phyloP scores from a whole-genome alignment of 1,140 invertebrate species.

The Eciton burchellii region DNA sequence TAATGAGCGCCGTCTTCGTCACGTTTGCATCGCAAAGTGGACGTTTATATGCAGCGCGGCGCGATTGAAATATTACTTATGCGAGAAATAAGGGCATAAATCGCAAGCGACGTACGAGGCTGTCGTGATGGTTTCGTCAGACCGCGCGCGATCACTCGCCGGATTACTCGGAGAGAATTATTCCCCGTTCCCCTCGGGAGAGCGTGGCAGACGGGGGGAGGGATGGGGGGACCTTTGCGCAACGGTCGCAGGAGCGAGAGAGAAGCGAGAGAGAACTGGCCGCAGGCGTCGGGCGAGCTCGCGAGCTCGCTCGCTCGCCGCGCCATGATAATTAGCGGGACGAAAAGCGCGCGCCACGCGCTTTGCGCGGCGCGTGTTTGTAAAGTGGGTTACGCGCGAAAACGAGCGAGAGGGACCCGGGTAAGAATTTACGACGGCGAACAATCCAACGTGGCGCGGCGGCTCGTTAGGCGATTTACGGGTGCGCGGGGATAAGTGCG shows the following conservation, averaged over 20 bases:
- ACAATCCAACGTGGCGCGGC: constrained; percentile 37
- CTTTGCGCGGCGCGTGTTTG: constrained; percentile 42
- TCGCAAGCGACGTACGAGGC: neutral
- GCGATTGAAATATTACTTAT: constrained; percentile 53
- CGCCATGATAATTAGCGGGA: constrained; percentile 49
- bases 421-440: constrained; percentile 35
- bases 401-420: constrained; percentile 12
- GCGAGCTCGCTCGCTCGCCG: no score
- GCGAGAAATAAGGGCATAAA: constrained; percentile 26
- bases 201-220: no score
- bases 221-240: neutral
- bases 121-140: constrained; percentile 12
- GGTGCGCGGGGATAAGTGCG: constrained; percentile 25
- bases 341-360: constrained; percentile 36
- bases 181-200: no score
- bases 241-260: neutral
- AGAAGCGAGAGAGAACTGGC: neutral
- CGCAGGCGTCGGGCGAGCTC: neutral
- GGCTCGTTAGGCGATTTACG: constrained; percentile 56
- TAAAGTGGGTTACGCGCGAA: constrained; percentile 53
- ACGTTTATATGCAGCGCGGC: constrained; percentile 27
- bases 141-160: neutral
- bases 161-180: no score
- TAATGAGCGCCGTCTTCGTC: constrained; percentile 41
- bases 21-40: constrained; percentile 49